phyloP scores from a whole-genome alignment of 92 coral and sea anemone species.

The Isaurus tuberculatus region DNA sequence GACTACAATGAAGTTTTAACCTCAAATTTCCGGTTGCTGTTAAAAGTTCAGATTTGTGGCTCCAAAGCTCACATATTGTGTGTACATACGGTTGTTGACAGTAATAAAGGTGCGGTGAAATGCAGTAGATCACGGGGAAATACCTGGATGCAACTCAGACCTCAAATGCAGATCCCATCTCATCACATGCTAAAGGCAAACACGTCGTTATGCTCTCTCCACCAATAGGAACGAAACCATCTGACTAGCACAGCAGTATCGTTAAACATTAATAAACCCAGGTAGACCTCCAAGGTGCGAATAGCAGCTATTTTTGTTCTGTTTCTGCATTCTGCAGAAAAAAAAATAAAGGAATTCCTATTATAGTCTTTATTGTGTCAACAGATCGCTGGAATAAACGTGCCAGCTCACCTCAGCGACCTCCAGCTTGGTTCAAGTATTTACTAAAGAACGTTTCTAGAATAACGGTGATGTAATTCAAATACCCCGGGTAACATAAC shows the following conservation, averaged over 20 bases:
- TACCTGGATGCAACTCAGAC: not conserved
- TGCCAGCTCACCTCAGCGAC: slow-evolving; percentile 42
- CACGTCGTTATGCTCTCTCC: not conserved
- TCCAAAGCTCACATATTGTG: not conserved
- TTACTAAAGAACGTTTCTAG: slow-evolving; percentile 25
- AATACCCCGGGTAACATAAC: slow-evolving; percentile 39
- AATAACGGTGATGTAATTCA: slow-evolving; percentile 40
- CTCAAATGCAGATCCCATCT: slow-evolving; percentile 1
- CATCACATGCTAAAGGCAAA: slow-evolving; percentile 18
- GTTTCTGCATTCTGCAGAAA: slow-evolving; percentile 21
- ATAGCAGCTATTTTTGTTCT: not conserved
- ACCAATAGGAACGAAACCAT: too few species aligned
- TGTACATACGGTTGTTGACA: slow-evolving; percentile 8
- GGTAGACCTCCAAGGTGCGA: too few species aligned
- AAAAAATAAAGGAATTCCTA: not conserved
- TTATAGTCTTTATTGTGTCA: not conserved
- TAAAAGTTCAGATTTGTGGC: slow-evolving; percentile 24
- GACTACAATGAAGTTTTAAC: not conserved
- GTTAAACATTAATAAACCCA: too few species aligned
- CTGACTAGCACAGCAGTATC: too few species aligned
- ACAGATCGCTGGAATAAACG: not conserved
- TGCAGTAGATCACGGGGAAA: not conserved
- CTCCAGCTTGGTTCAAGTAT: slow-evolving; percentile 16
- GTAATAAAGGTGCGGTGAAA: slow-evolving; percentile 9
- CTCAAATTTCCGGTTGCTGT: slow-evolving; percentile 38